Evolutionary conservation across 2,888 invertebrate genomes (phyloP), one percentile per base, ranked within the genome.

Genomic region (Oxycera nigricornis): DNA sequence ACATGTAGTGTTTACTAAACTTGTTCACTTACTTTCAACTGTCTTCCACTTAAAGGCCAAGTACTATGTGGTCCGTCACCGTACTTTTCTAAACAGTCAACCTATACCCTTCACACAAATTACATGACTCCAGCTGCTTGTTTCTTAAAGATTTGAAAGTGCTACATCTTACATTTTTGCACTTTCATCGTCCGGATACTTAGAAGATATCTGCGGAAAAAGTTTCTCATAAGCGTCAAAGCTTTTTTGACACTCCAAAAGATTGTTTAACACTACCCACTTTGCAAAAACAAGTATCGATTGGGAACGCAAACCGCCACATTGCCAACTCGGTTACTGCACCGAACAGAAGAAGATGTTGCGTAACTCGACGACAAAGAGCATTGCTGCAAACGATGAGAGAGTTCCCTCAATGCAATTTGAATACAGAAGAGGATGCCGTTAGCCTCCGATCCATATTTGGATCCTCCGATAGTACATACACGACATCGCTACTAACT

Each of bases 331-430:
- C n/a, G n/a, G n/a, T n/a, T n/a, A 59, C 59, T 59, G 7, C 59
- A 1, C 55, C 55, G 9, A 24, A 11, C 20, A 39, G 22, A 55
- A 22, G 55, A 59, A 9, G 4, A 1, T 59, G 28, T 65, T 70
- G 14, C 55, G 70, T 20, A 70, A 70, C n/a, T 4, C 14, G 30
- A 35, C 55, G 52, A 55, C 55, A 55, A 55, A 55, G 22, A 30
- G 35, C 35, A 70, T 55, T 22, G 70, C 70, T 20, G n/a, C 30
- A 28, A 41, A 26, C 30, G 31, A 52, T 70, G 50, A 55, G 55
- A 31, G 52, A 70, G 55, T 52, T 31, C 17, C 20, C 22, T 70
- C n/a, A 24, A 55, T 55, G 17, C 35, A 22, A 62, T 62, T 62
- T 35, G 22, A 55, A 39, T 65, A 39, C 22, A 22, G 65, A 65